Evolutionary conservation across 2,888 invertebrate species (phyloP).

Genomic region (Elegia similella): DNA sequence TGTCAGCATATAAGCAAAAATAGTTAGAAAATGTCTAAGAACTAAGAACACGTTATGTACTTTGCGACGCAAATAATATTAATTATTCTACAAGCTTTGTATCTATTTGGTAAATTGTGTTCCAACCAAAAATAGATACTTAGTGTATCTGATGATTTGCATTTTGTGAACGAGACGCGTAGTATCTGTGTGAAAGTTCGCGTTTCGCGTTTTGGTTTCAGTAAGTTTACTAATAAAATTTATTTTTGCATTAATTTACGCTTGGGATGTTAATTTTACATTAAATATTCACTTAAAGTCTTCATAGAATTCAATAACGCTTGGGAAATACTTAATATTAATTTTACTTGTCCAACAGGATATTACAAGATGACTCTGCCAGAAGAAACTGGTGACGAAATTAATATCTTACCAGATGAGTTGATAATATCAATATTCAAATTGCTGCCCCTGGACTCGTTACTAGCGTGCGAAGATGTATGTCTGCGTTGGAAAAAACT

Average conservation of each 20-base stretch:
- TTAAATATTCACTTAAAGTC: no score
- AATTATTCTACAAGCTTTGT: conserved; percentile 2
- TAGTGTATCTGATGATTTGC: conserved; percentile 12
- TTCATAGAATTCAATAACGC: no score
- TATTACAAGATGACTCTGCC: conserved; percentile 35
- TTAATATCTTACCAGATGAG: conserved; percentile 65
- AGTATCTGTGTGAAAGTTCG: not conserved
- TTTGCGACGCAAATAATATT: conserved; percentile 7
- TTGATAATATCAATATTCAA: conserved; percentile 62
- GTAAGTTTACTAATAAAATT: not conserved
- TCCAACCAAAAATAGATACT: conserved; percentile 8
- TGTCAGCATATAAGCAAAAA: no score
- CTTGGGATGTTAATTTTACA: no score
- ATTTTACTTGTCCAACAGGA: conserved; percentile 6
- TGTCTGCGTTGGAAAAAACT: conserved; percentile 62
- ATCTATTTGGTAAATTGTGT: not conserved
- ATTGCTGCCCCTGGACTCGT: conserved; percentile 53
- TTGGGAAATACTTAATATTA: no score
- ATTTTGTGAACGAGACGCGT: conserved; percentile 3
- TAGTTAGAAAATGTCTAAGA: no score
- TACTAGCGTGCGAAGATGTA: conserved; percentile 60
- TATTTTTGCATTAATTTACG: no score
- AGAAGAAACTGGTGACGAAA: conserved; percentile 30
- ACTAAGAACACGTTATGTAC: no score
- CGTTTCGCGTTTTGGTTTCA: not conserved